Conservation (phyloP, 2,797 vertebrate genomes). For the Muscicapa striata region DNA sequence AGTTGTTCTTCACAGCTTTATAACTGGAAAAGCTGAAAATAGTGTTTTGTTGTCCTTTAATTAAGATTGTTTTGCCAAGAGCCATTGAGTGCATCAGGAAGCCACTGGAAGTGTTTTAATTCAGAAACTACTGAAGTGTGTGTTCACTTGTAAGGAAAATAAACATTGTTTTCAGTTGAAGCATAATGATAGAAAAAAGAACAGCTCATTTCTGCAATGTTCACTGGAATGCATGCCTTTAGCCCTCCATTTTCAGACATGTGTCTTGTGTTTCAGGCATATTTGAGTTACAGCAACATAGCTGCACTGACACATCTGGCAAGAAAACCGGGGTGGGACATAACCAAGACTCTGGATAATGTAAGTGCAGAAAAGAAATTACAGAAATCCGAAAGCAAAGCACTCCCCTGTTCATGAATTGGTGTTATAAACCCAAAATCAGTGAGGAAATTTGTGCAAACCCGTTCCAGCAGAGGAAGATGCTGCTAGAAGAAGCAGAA, state of each 20-base stretch:
- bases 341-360: conserved; percentile 55
- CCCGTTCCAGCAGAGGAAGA: neutral
- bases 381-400: neutral
- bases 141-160: neutral
- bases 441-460: neutral
- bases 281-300: conserved; percentile 74
- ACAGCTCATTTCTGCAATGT: neutral
- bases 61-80: conserved; percentile 46
- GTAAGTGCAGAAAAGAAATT: conserved; percentile 47
- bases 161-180: neutral
- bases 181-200: neutral
- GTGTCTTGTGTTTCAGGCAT: conserved; percentile 65
- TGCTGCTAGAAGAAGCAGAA: neutral
- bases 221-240: neutral
- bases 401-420: neutral
- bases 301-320: conserved; percentile 72
- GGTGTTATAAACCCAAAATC: neutral
- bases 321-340: conserved; percentile 75
- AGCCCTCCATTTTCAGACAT: neutral
- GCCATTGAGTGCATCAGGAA: neutral
- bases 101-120: conserved; percentile 35
- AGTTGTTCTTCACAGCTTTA: neutral
- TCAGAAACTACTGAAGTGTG: conserved; percentile 16
- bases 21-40: neutral
- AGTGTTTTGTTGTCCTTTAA: conserved; percentile 31